phyloP scores from a whole-genome alignment of 2,113 vertebrate species.

The Nerophis lumbriciformis region DNA sequence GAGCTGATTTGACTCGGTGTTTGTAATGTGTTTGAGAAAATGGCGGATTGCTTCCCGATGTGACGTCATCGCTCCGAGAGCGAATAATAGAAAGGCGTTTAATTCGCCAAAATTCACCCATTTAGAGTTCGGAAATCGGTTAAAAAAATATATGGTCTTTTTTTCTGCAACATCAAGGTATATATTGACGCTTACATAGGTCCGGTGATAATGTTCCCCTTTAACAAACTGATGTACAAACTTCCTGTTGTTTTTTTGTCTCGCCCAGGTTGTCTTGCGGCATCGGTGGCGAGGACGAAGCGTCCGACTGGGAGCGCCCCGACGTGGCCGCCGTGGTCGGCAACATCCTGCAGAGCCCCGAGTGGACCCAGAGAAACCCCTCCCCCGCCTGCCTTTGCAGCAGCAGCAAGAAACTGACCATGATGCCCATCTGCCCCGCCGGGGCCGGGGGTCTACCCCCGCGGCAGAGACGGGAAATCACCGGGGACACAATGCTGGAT shows the following conservation, averaged over 20 bases:
- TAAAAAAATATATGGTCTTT: too few species aligned
- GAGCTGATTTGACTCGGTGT: too few species aligned
- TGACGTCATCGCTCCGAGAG: too few species aligned
- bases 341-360: conserved; percentile 73
- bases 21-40: too few species aligned
- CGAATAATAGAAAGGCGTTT: too few species aligned
- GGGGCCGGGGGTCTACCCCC: conserved; percentile 88
- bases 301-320: conserved; percentile 78
- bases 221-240: too few species aligned
- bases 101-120: too few species aligned
- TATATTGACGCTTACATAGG: too few species aligned
- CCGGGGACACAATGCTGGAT: conserved; percentile 84
- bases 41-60: too few species aligned
- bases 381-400: conserved; percentile 92
- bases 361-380: conserved; percentile 78
- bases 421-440: conserved; percentile 87
- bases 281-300: conserved; percentile 29
- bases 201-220: too few species aligned
- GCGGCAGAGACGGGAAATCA: conserved; percentile 75
- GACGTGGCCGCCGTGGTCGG: conserved; percentile 67
- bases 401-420: conserved; percentile 80
- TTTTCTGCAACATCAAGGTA: too few species aligned
- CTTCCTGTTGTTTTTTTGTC: conserved; percentile 32
- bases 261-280: conserved; percentile 69
- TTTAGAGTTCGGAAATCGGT: too few species aligned